A percentile compares a stretch with the other conserved stretches of the same genome.
These are phyloP conservation scores for Ceryle rudis DNA, from an alignment of 2,797 vertebrate species.

Conservation along the genomic window DNA sequence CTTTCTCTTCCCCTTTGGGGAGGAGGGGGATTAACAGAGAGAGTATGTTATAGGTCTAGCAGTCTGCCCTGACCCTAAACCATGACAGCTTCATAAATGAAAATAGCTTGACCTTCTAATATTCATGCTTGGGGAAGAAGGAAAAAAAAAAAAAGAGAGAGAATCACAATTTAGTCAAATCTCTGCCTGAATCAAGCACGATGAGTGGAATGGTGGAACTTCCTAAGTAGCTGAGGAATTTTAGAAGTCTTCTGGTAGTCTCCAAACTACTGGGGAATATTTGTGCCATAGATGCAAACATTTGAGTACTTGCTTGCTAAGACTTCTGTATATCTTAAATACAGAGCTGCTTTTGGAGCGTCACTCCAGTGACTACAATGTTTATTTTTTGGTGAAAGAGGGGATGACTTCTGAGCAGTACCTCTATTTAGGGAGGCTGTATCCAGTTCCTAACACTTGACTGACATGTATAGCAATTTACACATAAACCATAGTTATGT, in stretches of 20 bases:
- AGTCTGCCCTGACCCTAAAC: no score
- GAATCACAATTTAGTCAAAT: neutral
- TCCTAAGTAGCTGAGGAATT: neutral
- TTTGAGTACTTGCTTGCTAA: neutral
- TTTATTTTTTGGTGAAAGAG: neutral
- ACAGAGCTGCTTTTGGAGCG: neutral
- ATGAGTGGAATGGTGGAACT: neutral
- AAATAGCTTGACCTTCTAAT: neutral
- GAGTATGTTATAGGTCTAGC: no score
- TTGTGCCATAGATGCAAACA: neutral
- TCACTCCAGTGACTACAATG: neutral
- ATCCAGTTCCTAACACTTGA: neutral
- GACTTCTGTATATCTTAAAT: neutral
- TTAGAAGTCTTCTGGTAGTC: neutral
- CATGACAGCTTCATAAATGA: neutral
- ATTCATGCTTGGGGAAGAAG: neutral
- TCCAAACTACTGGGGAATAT: neutral
- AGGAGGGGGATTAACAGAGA: no score
- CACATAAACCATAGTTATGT: neutral
- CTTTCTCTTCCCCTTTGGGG: no score
- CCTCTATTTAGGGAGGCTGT: neutral
- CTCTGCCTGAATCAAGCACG: fast-evolving
- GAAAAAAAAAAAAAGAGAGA: neutral
- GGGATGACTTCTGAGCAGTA: neutral
- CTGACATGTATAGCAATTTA: neutral